phyloP scores from a whole-genome alignment of 2,113 vertebrate genomes.

The Peucedramus taeniatus region DNA sequence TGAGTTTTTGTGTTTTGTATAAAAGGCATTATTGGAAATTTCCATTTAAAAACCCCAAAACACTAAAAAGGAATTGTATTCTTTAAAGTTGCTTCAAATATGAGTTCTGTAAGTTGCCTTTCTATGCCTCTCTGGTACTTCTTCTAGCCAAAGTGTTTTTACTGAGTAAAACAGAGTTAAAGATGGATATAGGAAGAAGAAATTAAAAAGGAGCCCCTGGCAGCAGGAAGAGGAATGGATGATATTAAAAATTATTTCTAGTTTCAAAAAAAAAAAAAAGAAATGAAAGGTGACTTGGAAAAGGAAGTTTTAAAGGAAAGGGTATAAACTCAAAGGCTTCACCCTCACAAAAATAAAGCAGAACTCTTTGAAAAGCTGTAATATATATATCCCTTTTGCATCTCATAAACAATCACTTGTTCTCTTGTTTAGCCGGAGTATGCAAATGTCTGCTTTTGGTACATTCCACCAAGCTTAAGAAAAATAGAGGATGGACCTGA shows the following conservation, averaged over 20 bases:
- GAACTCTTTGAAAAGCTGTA: neutral
- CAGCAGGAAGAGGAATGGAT: neutral
- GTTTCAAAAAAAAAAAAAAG: neutral
- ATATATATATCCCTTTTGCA: neutral
- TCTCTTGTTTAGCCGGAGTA: conserved; percentile 75
- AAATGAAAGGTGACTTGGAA: neutral
- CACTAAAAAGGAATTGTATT: neutral
- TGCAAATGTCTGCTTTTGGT: conserved; percentile 84
- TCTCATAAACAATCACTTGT: neutral
- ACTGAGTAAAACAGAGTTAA: neutral
- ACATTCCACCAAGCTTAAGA: conserved; percentile 80
- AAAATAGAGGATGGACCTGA: conserved; percentile 73
- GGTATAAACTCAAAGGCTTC: neutral
- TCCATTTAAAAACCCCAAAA: neutral
- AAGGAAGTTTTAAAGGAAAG: neutral
- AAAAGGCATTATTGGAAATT: neutral
- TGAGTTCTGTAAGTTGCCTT: neutral
- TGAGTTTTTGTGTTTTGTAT: neutral
- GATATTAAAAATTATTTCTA: neutral
- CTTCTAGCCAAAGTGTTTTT: neutral
- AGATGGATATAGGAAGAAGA: neutral
- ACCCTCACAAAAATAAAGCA: neutral
- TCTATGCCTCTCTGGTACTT: neutral
- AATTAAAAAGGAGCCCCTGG: neutral
- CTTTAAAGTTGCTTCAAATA: neutral